These are phyloP conservation scores for Notiomystis cincta DNA, from an alignment of 2,113 vertebrate species.

Conservation along the genomic window DNA sequence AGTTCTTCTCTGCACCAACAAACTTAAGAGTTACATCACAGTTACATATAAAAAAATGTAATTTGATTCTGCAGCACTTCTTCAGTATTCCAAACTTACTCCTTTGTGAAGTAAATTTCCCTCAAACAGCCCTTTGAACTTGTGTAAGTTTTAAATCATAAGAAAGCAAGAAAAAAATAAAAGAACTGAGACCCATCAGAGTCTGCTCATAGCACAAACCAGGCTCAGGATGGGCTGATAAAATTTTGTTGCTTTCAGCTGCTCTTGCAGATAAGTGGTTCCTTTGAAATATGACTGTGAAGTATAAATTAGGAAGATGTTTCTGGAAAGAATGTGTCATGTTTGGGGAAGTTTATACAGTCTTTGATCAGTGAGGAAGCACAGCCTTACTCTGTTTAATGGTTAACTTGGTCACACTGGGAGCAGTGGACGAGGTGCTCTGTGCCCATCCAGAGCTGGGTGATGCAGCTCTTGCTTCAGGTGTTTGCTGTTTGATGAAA, in stretches of 20 bases:
- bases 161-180: neutral
- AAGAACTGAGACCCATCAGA: neutral
- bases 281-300: neutral
- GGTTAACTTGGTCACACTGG: neutral
- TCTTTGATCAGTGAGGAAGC: neutral
- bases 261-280: neutral
- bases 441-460: neutral
- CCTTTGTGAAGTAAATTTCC: neutral
- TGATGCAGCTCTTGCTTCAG: neutral
- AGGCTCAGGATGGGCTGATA: neutral
- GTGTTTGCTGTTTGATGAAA: neutral
- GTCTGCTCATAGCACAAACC: neutral
- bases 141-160: neutral
- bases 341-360: neutral
- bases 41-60: neutral
- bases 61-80: neutral
- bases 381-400: neutral
- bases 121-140: neutral
- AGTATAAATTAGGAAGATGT: neutral
- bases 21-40: neutral
- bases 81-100: neutral
- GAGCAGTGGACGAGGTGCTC: fast-evolving
- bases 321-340: neutral
- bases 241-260: neutral
- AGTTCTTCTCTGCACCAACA: neutral